Evolutionary conservation across 2,113 vertebrate genomes (phyloP).

Genomic region (Clarias magur): DNA sequence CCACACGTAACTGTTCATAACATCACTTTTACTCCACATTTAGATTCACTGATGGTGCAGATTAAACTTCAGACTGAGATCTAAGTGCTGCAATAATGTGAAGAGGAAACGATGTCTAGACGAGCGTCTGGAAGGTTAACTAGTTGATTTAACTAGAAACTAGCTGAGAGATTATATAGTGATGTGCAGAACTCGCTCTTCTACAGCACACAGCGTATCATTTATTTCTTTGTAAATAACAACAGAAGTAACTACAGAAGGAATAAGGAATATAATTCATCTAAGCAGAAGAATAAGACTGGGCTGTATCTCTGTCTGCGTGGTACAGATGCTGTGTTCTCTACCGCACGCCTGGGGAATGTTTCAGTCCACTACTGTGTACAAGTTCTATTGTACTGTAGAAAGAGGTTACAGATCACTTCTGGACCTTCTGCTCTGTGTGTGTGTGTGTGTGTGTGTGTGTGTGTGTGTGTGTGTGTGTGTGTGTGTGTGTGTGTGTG

Average conservation of each 20-base stretch:
- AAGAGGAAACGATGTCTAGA: neutral
- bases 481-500: conserved; percentile 9
- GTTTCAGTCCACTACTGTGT: neutral
- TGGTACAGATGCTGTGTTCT: neutral
- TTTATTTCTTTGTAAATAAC: too few species aligned
- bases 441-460: conserved; percentile 11
- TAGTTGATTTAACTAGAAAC: neutral
- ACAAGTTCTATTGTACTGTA: neutral
- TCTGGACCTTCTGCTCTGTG: neutral
- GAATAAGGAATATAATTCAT: too few species aligned
- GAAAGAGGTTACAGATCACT: neutral
- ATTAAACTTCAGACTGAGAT: too few species aligned
- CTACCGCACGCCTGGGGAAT: neutral
- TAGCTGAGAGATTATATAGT: neutral
- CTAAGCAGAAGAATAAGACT: too few species aligned
- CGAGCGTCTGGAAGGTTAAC: too few species aligned
- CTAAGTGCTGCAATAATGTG: neutral
- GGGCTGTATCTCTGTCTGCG: too few species aligned
- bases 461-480: neutral
- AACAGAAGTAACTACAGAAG: too few species aligned
- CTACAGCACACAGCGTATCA: too few species aligned
- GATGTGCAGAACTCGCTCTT: neutral
- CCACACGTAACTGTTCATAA: too few species aligned
- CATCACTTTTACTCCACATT: too few species aligned
- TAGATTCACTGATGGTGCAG: too few species aligned